Percentiles rank a stretch among this genome's conserved stretches.
Conservation (phyloP, 1,140 invertebrate genomes). For the Phymorhynchus buccinoides region DNA sequence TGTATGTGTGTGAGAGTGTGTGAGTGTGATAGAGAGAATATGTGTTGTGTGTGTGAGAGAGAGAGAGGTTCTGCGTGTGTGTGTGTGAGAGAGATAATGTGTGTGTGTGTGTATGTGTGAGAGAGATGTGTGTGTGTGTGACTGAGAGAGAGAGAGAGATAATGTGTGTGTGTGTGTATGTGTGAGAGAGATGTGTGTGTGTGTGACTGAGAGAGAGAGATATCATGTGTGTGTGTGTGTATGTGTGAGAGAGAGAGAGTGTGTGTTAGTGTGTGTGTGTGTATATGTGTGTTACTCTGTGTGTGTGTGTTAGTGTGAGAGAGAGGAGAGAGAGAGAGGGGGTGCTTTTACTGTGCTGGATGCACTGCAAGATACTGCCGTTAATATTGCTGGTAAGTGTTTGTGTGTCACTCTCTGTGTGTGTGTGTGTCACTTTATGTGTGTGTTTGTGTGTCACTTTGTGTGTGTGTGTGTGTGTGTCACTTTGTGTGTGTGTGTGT, state of each 20-base stretch:
- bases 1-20: no score
- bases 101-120: no score
- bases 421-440: background rate
- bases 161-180: background rate
- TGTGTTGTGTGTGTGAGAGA: no score
- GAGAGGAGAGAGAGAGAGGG: no score
- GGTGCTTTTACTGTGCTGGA: no score
- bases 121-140: no score
- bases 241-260: background rate
- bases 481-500: no score
- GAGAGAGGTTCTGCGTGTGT: no score
- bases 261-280: background rate
- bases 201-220: background rate
- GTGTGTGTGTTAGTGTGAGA: background rate
- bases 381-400: background rate
- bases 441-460: background rate
- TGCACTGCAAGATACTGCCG: no score
- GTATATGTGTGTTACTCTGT: background rate
- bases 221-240: background rate
- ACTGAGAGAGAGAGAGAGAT: no score
- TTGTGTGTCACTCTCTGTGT: background rate
- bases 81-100: no score
- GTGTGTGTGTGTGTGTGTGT: background rate
- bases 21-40: no score
- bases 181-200: background rate